A percentile compares a stretch with the other conserved stretches of the same genome.
These are phyloP conservation scores for Drosophila rhopaloa DNA, from an alignment of 1,140 invertebrate species.

Conservation along the genomic window DNA sequence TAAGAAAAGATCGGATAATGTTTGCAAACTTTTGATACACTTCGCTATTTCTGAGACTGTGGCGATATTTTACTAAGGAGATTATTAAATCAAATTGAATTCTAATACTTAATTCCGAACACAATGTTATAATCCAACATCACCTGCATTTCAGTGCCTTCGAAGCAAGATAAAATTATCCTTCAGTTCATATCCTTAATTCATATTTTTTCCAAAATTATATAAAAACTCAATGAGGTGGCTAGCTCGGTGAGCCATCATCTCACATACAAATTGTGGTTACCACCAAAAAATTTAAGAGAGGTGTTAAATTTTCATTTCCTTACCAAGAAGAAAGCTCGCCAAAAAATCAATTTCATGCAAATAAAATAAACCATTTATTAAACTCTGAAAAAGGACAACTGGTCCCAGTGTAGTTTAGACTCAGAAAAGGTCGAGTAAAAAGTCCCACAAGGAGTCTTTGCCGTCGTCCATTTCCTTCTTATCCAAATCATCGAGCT, in stretches of 20 bases:
- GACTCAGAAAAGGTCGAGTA: conserved; percentile 4
- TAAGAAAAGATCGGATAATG: too few species aligned
- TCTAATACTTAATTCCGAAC: not conserved
- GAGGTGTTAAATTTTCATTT: too few species aligned
- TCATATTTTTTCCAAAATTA: too few species aligned
- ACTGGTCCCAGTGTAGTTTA: too few species aligned
- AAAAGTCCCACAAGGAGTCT: conserved; percentile 5
- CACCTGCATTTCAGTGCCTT: not conserved
- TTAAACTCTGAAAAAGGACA: too few species aligned
- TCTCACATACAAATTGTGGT: not conserved
- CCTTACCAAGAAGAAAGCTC: too few species aligned
- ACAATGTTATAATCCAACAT: not conserved
- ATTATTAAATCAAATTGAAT: not conserved
- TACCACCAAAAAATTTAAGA: too few species aligned
- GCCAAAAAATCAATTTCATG: too few species aligned
- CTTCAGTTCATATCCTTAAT: too few species aligned
- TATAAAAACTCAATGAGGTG: not conserved
- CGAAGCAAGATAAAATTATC: not conserved
- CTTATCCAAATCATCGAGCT: conserved; percentile 7
- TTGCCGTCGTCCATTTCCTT: not conserved
- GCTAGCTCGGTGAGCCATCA: not conserved
- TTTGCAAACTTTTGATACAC: too few species aligned
- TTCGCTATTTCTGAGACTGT: too few species aligned
- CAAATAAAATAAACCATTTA: too few species aligned
- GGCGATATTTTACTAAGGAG: not conserved